These are phyloP conservation scores for Thamnaconus septentrionalis DNA, from an alignment of 2,113 vertebrate species.

Conservation along the genomic window DNA sequence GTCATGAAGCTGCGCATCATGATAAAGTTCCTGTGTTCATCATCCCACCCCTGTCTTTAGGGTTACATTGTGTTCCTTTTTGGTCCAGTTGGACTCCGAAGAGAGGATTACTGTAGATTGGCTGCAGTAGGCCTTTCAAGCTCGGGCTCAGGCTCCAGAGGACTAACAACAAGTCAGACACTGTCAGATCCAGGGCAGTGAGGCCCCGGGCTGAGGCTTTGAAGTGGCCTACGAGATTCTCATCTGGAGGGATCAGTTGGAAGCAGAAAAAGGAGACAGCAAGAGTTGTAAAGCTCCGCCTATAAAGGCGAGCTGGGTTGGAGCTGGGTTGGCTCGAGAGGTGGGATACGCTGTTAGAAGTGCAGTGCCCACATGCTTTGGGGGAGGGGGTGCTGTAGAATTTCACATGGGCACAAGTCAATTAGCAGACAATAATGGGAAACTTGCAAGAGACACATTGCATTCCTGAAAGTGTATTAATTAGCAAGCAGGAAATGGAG, in stretches of 20 bases:
- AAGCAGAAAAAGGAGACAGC: constrained; percentile 44
- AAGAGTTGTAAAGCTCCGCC: constrained; percentile 57
- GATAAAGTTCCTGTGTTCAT: constrained; percentile 30
- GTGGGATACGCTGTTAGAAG: constrained; percentile 21
- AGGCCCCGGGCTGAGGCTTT: constrained; percentile 66
- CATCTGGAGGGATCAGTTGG: constrained; percentile 63
- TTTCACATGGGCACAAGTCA: background rate
- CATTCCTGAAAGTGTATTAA: no score
- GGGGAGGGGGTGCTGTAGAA: constrained; percentile 9
- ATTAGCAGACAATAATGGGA: no score
- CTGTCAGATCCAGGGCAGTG: constrained; percentile 64
- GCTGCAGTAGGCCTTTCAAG: constrained; percentile 60
- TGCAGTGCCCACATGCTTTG: constrained; percentile 5
- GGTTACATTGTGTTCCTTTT: constrained; percentile 43
- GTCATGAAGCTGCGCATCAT: background rate
- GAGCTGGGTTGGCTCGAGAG: constrained; percentile 31
- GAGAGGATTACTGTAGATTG: constrained; percentile 58
- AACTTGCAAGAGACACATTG: no score
- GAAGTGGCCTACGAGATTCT: constrained; percentile 70
- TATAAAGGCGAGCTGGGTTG: constrained; percentile 39
- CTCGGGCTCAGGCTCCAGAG: constrained; percentile 53
- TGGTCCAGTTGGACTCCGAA: constrained; percentile 49
- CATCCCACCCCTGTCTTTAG: constrained; percentile 22
- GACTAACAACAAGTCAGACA: constrained; percentile 68
- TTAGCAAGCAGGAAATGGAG: no score